A percentile compares a stretch with the other conserved stretches of the same genome.
phyloP scores from a whole-genome alignment of 2,113 vertebrate genomes.

The Kobus ellipsiprymnus region DNA sequence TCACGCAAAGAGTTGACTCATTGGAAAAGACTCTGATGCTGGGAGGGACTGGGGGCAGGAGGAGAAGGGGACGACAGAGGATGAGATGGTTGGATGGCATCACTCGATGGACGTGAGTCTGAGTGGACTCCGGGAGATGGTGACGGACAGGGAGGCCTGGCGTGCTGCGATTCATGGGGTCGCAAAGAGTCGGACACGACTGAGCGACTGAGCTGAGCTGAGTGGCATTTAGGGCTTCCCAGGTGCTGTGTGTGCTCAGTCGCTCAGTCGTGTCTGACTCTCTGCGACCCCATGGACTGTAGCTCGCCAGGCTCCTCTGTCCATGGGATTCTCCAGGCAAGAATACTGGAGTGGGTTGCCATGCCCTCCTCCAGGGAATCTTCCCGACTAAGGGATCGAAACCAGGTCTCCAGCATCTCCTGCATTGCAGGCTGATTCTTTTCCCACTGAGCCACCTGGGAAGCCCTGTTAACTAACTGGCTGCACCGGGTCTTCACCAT shows the following conservation, averaged over 20 bases:
- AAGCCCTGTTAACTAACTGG: neutral
- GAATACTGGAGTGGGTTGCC: neutral
- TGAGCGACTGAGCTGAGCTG: no score
- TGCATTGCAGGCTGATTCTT: neutral
- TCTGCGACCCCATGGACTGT: neutral
- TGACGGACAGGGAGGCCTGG: no score
- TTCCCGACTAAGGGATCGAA: neutral
- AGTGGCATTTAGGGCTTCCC: neutral
- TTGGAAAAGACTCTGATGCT: no score
- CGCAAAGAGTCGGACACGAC: accelerated
- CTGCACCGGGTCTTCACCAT: neutral
- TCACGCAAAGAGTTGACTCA: no score
- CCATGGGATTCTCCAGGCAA: neutral
- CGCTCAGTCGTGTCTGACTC: neutral
- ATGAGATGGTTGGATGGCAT: no score
- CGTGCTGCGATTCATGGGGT: no score
- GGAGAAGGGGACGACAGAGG: no score
- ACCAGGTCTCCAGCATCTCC: neutral
- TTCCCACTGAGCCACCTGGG: neutral
- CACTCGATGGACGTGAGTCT: no score
- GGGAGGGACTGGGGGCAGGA: no score
- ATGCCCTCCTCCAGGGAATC: neutral
- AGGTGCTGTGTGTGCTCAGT: neutral
- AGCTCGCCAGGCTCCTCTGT: neutral
- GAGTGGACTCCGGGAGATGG: no score